A percentile compares a stretch with the other conserved stretches of the same genome.
phyloP scores from a whole-genome alignment of 2,113 vertebrate species.

The Heterochromis multidens region DNA sequence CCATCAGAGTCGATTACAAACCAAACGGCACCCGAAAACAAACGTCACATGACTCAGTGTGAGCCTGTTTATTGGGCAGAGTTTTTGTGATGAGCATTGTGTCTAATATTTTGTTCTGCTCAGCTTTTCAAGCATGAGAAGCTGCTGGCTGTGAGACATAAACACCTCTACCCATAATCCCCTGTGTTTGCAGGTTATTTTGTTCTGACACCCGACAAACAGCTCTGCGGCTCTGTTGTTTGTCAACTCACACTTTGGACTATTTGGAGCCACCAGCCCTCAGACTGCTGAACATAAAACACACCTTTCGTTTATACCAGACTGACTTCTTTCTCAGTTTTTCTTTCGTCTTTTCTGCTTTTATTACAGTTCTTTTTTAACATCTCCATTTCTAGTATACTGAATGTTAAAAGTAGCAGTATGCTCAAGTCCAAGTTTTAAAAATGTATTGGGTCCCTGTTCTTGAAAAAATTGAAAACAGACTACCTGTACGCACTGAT shows the following conservation, averaged over 20 bases:
- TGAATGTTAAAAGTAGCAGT: rapidly evolving
- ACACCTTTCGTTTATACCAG: neutral
- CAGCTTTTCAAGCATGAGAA: neutral
- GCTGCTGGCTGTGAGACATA: neutral
- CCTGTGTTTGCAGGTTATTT: neutral
- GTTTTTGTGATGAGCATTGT: neutral
- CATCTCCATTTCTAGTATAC: no score
- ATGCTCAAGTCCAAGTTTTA: neutral
- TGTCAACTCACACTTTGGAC: neutral
- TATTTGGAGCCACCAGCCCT: neutral
- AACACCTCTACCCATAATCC: conserved; percentile 20
- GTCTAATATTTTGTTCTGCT: neutral
- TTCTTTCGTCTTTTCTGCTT: neutral
- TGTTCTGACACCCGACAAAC: conserved; percentile 5
- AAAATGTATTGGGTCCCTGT: neutral
- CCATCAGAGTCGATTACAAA: neutral
- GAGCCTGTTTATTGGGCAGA: neutral
- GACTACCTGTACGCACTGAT: neutral
- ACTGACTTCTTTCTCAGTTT: neutral
- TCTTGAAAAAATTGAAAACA: neutral
- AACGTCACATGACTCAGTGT: neutral
- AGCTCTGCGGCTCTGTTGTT: neutral
- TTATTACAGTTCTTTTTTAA: neutral
- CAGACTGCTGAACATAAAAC: neutral
- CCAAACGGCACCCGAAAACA: neutral